Percentiles rank a stretch among this genome's conserved stretches.
Conservation (phyloP, 2,113 vertebrate species). For the Paralichthys olivaceus region DNA sequence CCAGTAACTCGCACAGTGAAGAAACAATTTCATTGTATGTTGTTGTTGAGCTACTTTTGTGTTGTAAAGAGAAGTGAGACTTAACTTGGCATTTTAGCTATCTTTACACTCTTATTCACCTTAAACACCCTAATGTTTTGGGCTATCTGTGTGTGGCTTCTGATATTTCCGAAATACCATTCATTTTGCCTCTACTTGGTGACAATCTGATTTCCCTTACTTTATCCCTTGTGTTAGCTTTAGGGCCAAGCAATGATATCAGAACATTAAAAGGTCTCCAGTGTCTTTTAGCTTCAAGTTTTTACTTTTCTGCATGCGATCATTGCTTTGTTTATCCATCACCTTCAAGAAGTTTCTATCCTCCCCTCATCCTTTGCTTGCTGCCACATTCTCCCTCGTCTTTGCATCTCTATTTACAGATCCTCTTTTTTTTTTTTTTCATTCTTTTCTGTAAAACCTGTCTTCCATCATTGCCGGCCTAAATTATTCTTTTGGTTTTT, state of each 20-base stretch:
- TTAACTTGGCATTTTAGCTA: neutral
- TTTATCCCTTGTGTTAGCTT: constrained; percentile 15
- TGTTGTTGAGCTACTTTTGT: constrained; percentile 1
- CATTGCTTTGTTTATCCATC: constrained; percentile 39
- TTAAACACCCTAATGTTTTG: neutral
- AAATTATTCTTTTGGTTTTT: constrained; percentile 2
- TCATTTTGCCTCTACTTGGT: constrained; percentile 1
- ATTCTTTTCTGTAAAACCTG: constrained; percentile 12
- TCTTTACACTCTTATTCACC: neutral
- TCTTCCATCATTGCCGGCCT: constrained; percentile 11
- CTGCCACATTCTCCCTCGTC: neutral
- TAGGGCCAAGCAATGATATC: constrained; percentile 12
- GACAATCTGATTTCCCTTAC: constrained; percentile 24
- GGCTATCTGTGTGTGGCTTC: neutral
- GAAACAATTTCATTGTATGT: neutral
- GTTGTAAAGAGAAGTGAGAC: neutral
- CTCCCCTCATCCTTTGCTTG: neutral
- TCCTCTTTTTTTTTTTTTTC: neutral
- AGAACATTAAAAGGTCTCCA: constrained; percentile 20
- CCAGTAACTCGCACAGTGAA: neutral
- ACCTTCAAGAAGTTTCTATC: constrained; percentile 20
- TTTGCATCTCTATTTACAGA: neutral
- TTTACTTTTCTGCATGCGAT: constrained; percentile 14
- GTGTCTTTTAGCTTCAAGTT: constrained; percentile 38
- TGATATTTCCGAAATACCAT: constrained; percentile 33